A percentile compares a stretch with the other conserved stretches of the same genome.
Conservation (phyloP, 2,113 vertebrate genomes). For the Candoia aspera region DNA sequence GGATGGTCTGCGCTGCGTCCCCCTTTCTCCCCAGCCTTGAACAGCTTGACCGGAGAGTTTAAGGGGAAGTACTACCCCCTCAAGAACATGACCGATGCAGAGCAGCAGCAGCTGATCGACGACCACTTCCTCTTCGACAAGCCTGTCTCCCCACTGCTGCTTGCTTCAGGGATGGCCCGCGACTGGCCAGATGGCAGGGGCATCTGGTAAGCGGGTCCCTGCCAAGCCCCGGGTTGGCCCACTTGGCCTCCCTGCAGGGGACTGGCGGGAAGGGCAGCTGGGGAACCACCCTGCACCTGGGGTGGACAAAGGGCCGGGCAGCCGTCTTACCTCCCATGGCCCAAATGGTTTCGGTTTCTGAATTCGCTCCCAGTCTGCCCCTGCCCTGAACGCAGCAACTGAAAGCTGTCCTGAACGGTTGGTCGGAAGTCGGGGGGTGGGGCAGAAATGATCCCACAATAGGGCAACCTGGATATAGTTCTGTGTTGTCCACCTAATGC, state of each 20-base stretch:
- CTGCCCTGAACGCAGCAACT: neutral
- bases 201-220: constrained; percentile 82
- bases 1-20: accelerated
- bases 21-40: constrained; percentile 74
- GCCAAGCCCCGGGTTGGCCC: neutral
- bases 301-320: no score
- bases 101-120: constrained; percentile 91
- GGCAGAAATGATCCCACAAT: neutral
- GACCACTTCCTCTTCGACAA: constrained; percentile 98
- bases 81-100: constrained; percentile 84
- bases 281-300: no score
- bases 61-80: constrained; percentile 96
- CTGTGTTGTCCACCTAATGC: neutral
- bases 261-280: no score
- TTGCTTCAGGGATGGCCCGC: constrained; percentile 92
- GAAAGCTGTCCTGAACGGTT: no score
- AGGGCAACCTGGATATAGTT: no score
- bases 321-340: no score
- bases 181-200: constrained; percentile 94
- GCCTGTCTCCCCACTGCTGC: constrained; percentile 90
- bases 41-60: constrained; percentile 88
- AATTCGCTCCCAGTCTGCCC: neutral
- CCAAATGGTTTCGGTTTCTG: neutral
- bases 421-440: neutral
- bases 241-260: neutral